Evolutionary conservation across 2,888 invertebrate genomes (phyloP), one percentile per base, ranked within the genome.

Genomic region (Microchrysa polita): DNA sequence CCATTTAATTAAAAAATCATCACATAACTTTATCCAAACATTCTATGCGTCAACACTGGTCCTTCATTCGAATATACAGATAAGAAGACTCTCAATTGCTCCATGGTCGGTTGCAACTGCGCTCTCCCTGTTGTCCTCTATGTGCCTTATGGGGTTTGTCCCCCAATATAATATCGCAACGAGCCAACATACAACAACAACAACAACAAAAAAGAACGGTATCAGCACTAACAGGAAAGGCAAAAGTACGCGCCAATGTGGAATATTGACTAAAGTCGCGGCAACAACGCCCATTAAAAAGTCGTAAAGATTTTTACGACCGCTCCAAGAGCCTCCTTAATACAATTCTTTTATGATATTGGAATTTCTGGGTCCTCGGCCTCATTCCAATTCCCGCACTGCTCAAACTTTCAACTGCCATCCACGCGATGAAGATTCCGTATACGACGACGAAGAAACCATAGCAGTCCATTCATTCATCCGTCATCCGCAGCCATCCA

Each of bases 221-320:
- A 34, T 34, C 48, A 48, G 48, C 48, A 48, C 16, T 12, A 48
- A n/a, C 48, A 48, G 12, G 14, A 48, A 48, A 48, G 14, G 48
- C 4, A 48, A 48, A n/a, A 48, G 48, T 12, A 48, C 16, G 48
- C 48, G 48, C 48, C 48, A 48, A 48, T 65, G 65, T 65, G 42
- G 67, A 57, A 73, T 61, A 65, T 44, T 42, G 73, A 73, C 73
- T 65, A 67, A 40, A 74, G 74, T 74, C 74, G 74, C 74, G 74
- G 74, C 61, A 74, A 74, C 60, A 74, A 71, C 60, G 71, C 71
- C 74, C 74, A 74, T 74, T 74, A 74, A 74, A 74, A 71, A 55
- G 65, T 63, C 74, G 74, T 74, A 74, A 74, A 74, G 71, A 23
- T 74, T 74, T 34, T 74, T 74, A 74, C 74, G 74, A 74, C 53